Base-by-base conservation (phyloP, 1,140 invertebrate species). In the Macrostomum lignano region DNA sequence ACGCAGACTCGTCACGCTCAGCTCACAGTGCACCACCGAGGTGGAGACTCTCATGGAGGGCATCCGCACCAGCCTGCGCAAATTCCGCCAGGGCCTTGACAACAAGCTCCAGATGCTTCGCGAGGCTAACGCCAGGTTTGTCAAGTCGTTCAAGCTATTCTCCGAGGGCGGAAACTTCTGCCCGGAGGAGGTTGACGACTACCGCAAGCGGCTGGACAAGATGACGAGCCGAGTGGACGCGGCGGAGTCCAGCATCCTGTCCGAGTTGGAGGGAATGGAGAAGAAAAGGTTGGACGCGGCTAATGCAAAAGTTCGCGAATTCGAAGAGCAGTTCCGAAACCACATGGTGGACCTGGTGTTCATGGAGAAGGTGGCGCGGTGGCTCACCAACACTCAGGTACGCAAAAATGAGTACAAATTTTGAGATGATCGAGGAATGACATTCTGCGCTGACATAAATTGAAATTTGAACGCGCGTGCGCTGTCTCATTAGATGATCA, bases 91-190 rank as follows among this genome's bases (percentile, higher is more conserved):
- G 35, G 44, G 52, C 33, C 38, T 56, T 17, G 55, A 58, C 33
- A 46, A 53, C 17, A 52, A 46, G 1, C 31, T 58, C 7, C 50
- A 52, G 40, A 48, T 46, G 43, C 33, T 58, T 22, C 40, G 51
- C 34, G 47, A 56, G 35, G 51, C 52, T 21, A 58, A 56, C 42
- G 53, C 52, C 6, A 42, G 43, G 30, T 54, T 58, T 35, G 50
- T 56, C 24, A 51, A 52, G 35, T 53, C 51, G 19, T 58, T 58
- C 40, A 55, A 50, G 54, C 55, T 55, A 9, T 58, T 58, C 39
- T 57, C 53, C 20, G 52, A 55, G 36, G 53, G 53, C 35, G 55
- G 55, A 13, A 58, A 58, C 30, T 58, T 57, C 40, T 55, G 53
- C 37, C 49, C 52, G 1, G 51, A 54, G 34, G 55, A 58, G 40